Evolutionary conservation across 2,888 invertebrate species (phyloP).

Genomic region (Ochropleura plecta): DNA sequence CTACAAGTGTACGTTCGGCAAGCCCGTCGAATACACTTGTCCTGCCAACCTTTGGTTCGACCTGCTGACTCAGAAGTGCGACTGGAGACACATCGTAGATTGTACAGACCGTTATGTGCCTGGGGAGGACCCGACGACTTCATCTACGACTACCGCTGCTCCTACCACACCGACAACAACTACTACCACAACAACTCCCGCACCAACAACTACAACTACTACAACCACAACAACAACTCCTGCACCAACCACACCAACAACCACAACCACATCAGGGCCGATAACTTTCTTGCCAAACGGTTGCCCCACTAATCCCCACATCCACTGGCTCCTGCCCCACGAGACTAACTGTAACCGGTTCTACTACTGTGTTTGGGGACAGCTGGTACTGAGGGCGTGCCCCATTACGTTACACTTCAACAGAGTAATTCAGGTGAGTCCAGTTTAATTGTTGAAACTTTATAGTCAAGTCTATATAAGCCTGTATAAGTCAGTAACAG

Average conservation of each 20-base stretch:
- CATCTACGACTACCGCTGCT: constrained; percentile 44
- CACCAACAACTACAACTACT: constrained; percentile 39
- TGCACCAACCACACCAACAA: constrained; percentile 20
- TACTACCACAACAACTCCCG: not conserved
- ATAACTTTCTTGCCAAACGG: constrained; percentile 78
- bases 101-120: constrained; percentile 86
- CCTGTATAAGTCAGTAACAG: not conserved
- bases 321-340: constrained; percentile 82
- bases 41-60: constrained; percentile 91
- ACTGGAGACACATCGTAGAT: constrained; percentile 91
- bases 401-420: constrained; percentile 77
- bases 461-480: too few relatives aligned
- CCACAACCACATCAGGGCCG: constrained; percentile 23
- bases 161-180: constrained; percentile 39
- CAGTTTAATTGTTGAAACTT: not conserved
- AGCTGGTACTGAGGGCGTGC: constrained; percentile 73
- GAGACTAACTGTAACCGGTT: constrained; percentile 77
- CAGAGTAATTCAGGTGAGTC: constrained; percentile 75
- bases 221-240: constrained; percentile 24
- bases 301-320: constrained; percentile 78
- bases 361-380: constrained; percentile 84
- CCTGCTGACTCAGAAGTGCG: constrained; percentile 89
- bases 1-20: constrained; percentile 92
- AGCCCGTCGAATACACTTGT: constrained; percentile 90
- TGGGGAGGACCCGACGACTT: constrained; percentile 35